phyloP scores from a whole-genome alignment of 2,797 vertebrate species.

The Mormyrops boulengeri region DNA sequence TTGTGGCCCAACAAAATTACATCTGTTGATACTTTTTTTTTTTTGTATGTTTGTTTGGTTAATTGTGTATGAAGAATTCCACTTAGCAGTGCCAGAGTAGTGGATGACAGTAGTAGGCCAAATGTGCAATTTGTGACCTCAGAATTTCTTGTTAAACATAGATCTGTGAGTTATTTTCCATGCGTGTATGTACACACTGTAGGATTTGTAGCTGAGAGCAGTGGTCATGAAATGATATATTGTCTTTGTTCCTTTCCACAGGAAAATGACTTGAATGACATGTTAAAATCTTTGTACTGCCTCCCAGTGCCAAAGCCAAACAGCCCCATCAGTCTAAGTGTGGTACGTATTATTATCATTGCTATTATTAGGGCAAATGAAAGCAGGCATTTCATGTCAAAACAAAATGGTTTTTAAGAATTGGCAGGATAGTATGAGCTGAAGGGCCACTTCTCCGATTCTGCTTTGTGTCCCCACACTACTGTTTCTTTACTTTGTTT shows the following conservation, averaged over 20 bases:
- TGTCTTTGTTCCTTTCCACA: slow-evolving; percentile 40
- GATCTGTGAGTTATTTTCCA: slow-evolving; percentile 46
- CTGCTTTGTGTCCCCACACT: neutral
- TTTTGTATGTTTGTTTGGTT: slow-evolving; percentile 43
- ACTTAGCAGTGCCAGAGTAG: slow-evolving; percentile 55
- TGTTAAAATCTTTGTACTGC: slow-evolving; percentile 80
- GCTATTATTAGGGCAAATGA: neutral
- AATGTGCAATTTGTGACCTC: slow-evolving; percentile 60
- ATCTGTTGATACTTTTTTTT: slow-evolving; percentile 44
- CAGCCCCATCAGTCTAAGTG: slow-evolving; percentile 80
- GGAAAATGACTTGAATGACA: slow-evolving; percentile 88
- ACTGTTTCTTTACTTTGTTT: neutral
- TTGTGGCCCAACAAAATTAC: slow-evolving; percentile 51
- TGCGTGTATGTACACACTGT: slow-evolving; percentile 43
- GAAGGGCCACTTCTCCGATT: slow-evolving; percentile 41
- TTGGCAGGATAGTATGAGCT: slow-evolving; percentile 40
- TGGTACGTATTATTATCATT: slow-evolving; percentile 70
- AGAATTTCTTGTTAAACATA: slow-evolving; percentile 57
- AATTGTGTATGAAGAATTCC: slow-evolving; percentile 54
- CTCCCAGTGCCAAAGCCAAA: slow-evolving; percentile 88
- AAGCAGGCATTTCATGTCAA: neutral
- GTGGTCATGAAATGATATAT: slow-evolving; percentile 38
- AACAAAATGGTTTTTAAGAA: neutral
- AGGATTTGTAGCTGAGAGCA: slow-evolving; percentile 33
- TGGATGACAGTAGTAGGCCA: slow-evolving; percentile 53